Percentiles rank a stretch among this genome's conserved stretches.
Conservation (phyloP, 1,140 invertebrate genomes). For the Drosophila lowei region DNA sequence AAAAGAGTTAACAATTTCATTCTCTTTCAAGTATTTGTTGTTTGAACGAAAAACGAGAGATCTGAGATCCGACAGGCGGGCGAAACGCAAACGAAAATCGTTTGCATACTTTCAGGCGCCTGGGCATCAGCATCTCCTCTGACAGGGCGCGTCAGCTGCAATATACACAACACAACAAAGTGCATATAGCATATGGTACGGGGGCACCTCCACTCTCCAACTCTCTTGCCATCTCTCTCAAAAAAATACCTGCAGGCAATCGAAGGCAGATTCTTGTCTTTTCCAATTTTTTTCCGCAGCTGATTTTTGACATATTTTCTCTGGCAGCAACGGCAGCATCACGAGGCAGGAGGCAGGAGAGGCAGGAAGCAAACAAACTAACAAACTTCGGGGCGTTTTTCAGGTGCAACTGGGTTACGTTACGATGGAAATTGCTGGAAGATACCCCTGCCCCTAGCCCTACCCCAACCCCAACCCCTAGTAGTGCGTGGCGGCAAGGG, state of each 20-base stretch:
- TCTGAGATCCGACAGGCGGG: slow-evolving; percentile 44
- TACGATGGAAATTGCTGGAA: slow-evolving; percentile 52
- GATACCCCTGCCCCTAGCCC: not conserved
- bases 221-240: not conserved
- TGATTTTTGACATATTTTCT: slow-evolving; percentile 81
- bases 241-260: slow-evolving; percentile 59
- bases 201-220: not conserved
- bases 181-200: slow-evolving; percentile 34
- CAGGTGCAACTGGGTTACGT: slow-evolving; percentile 77
- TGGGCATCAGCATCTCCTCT: slow-evolving; percentile 50
- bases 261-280: slow-evolving; percentile 58
- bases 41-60: slow-evolving; percentile 18
- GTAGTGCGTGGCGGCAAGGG: not conserved
- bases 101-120: slow-evolving; percentile 63
- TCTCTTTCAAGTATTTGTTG: slow-evolving; percentile 20
- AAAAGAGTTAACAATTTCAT: slow-evolving; percentile 49
- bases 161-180: slow-evolving; percentile 50
- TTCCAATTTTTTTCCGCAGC: slow-evolving; percentile 52
- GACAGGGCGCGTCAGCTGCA: slow-evolving; percentile 56
- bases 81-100: slow-evolving; percentile 41
- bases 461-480: not conserved
- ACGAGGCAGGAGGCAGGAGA: too few species aligned
- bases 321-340: slow-evolving; percentile 41
- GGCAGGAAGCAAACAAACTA: slow-evolving; percentile 58
- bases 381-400: slow-evolving; percentile 68